phyloP scores from a whole-genome alignment of 2,888 invertebrate genomes.

The Lordiphosa fenestrarum region DNA sequence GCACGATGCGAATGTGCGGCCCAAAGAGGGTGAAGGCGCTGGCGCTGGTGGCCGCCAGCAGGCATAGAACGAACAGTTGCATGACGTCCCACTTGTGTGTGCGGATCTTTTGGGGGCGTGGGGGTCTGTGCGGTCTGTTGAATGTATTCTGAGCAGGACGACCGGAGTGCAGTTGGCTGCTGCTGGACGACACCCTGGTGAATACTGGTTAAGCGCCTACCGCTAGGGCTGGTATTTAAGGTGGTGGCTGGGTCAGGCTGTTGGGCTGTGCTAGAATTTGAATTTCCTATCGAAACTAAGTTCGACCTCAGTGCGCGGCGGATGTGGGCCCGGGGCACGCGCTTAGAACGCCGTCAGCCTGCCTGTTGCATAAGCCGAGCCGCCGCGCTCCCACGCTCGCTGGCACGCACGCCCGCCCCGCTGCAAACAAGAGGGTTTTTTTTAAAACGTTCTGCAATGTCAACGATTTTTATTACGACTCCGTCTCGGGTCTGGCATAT shows the following conservation, averaged over 20 bases:
- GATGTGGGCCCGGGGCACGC: constrained; percentile 45
- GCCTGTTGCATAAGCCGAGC: constrained; percentile 2
- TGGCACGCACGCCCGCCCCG: constrained; percentile 4
- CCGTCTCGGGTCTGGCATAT: constrained; percentile 12
- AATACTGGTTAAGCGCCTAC: constrained; percentile 39
- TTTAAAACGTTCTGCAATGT: constrained; percentile 46
- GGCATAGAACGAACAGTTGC: constrained; percentile 49
- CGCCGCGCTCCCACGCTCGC: neutral
- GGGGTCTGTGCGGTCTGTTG: too few relatives aligned
- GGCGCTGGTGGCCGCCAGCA: constrained; percentile 46
- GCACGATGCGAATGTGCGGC: constrained; percentile 51
- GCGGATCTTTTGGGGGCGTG: too few relatives aligned
- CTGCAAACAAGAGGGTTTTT: constrained; percentile 10
- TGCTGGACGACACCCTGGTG: constrained; percentile 31
- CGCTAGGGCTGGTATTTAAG: constrained; percentile 43
- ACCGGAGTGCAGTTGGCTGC: constrained; percentile 18
- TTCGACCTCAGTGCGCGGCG: constrained; percentile 15
- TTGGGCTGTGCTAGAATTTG: constrained; percentile 31
- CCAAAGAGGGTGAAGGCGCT: constrained; percentile 52
- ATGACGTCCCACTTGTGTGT: too few relatives aligned
- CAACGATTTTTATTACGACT: constrained; percentile 51
- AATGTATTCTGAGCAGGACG: constrained; percentile 8
- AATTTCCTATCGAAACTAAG: constrained; percentile 25
- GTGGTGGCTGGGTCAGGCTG: constrained; percentile 1
- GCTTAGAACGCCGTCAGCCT: constrained; percentile 5